Evolutionary conservation across 2,888 invertebrate species (phyloP), one percentile per base, ranked within the genome.

Genomic region (Micoletzkya japonica): DNA sequence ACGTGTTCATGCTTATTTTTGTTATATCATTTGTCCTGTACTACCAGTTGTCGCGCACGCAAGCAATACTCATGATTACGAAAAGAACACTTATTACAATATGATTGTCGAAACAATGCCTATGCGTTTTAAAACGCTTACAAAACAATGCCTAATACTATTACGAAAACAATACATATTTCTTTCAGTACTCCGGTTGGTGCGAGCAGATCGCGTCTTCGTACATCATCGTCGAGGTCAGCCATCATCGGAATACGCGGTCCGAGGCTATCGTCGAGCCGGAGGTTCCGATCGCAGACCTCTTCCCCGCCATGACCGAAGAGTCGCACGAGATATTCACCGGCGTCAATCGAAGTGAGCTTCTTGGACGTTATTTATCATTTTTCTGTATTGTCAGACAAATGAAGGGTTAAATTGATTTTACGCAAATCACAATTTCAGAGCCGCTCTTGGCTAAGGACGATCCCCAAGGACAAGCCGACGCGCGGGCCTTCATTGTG

Each of bases 151-250:
- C 44, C 10, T 20, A 14, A 44, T 44, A 44, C n/a, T n/a, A 20
- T 10, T 20, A 44, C 44, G 10, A 20, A 10, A 14, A 10, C 20
- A 44, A 44, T 14, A 44, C 14, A 44, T 44, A 14, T 14, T 44
- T 44, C 10, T 72, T 81, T 44, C 72, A 85, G 84, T 85, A 85
- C 70, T 80, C 85, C 34, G 85, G 85, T 36, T 85, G 85, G 85
- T 82, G 84, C 60, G 82, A 82, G 56, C 81, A 82, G 66, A 77
- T 81, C 14, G 76, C 81, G 0, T 73, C 74, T 17, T 75, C 75
- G 14, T 85, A 85, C 57, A 70, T 79, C 24, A 74, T 76, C 6
- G 77, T 85, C 2, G 37, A 73, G 6, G 82, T 84, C 6, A 67
- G 72, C 50, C 66, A 50, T 58, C 61, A 78, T 20, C 70, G 73